Base-by-base conservation (phyloP, 2,888 invertebrate species). In the Orthonevra nobilis region DNA sequence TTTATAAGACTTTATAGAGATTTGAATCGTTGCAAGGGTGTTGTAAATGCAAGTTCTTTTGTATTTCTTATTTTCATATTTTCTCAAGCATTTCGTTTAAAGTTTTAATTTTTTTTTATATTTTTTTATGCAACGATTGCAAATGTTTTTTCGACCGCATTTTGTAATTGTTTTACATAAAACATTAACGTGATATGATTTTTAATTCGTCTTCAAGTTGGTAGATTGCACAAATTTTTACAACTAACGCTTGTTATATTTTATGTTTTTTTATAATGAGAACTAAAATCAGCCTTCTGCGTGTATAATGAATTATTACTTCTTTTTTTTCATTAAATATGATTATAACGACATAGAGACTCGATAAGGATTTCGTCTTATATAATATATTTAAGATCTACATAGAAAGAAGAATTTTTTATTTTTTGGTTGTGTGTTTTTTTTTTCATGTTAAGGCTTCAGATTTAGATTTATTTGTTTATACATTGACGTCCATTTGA, bases 201-300 rank as follows among this genome's bases (percentile, higher is more conserved):
- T n/a, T n/a, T n/a, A 73, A 40, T 63, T 69, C 69, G 36, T 66
- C 38, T 68, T 38, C 60, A 10, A 36, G 32, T 52, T 36, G 38
- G 19, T 20, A 34, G n/a, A 20, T 77, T 50, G 60, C 54, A 73
- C 66, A 79, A 72, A 63, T 70, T 73, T 40, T 28, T 58, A 79
- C 23, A 79, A 68, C 66, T 79, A 73, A 72, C 54, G 52, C 63
- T 42, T 52, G 3, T n/a, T 60, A 9, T 9, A 7, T 58, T 54
- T 63, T 38, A n/a, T n/a, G n/a, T 20, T 30, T 68, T 60, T 46
- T 15, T 42, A 38, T 66, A 61, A 79, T 73, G 79, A 73, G 79
- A 79, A 79, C 79, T 61, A 73, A 79, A 79, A 73, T 79, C 79
- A 79, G 79, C 73, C 79, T 79, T 79, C 79, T 79, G 73, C 79